Conservation (phyloP, 2,113 vertebrate species). For the Zosterops borbonicus region DNA sequence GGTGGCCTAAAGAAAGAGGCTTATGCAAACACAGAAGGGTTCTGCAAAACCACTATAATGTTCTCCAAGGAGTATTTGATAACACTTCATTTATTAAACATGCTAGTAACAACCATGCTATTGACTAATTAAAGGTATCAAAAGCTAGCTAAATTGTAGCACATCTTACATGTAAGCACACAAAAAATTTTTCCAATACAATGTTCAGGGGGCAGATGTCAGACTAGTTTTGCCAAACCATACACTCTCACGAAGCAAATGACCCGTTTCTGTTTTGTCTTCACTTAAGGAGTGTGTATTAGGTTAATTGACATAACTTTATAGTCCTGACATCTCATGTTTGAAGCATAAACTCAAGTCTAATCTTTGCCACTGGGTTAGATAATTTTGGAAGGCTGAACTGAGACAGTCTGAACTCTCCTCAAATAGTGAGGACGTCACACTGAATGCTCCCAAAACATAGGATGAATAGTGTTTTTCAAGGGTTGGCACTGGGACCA, state of each 20-base stretch:
- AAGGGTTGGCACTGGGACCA: not conserved
- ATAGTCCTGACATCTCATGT: not conserved
- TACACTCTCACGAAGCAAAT: not conserved
- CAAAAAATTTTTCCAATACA: not conserved
- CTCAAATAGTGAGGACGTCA: not conserved
- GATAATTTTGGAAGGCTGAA: not conserved
- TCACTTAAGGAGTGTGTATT: not conserved
- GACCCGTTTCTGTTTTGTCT: not conserved
- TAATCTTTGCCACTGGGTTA: not conserved
- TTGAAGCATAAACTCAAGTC: not conserved
- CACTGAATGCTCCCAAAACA: not conserved
- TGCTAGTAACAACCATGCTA: not conserved
- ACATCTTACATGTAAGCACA: not conserved
- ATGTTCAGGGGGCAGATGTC: accelerated
- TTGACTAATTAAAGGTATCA: no score
- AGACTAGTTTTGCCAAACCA: not conserved
- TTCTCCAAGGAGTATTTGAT: not conserved
- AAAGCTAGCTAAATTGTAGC: not conserved
- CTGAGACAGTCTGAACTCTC: not conserved
- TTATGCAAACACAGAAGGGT: not conserved
- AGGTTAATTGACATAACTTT: not conserved
- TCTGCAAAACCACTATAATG: not conserved
- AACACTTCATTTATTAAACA: not conserved
- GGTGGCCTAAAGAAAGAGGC: not conserved
- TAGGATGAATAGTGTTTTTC: not conserved